Evolutionary conservation across 2,113 vertebrate genomes (phyloP).

Genomic region (Jacana jacana): DNA sequence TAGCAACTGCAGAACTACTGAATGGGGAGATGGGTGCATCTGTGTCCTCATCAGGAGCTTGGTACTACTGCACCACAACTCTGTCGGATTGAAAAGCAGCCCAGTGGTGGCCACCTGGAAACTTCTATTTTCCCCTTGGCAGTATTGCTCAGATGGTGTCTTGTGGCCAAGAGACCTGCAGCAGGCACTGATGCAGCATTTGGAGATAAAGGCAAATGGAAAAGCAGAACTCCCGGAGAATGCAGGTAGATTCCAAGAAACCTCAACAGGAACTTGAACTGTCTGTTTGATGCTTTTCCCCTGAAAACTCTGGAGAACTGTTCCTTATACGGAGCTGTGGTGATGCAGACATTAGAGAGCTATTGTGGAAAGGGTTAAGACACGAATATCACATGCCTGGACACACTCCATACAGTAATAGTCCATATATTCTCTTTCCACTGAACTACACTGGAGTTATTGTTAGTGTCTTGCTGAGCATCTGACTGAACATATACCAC

Average conservation of each 20-base stretch:
- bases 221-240: background rate
- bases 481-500: background rate
- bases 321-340: accelerated
- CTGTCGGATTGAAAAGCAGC: background rate
- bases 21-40: background rate
- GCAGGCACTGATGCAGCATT: background rate
- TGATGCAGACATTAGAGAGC: background rate
- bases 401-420: background rate
- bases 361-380: background rate
- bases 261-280: background rate
- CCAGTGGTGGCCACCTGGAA: background rate
- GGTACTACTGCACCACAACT: background rate
- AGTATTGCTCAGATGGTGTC: background rate
- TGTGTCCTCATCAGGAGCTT: background rate
- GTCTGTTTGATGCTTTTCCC: background rate
- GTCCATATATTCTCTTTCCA: background rate
- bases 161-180: background rate
- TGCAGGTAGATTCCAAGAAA: background rate
- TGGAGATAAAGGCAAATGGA: background rate
- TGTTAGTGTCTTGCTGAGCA: background rate
- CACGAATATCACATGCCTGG: background rate
- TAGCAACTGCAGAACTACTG: background rate
- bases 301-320: background rate
- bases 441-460: background rate
- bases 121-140: background rate